Evolutionary conservation across 2,888 invertebrate genomes (phyloP).

Genomic region (Thysanoteuthis rhombus): DNA sequence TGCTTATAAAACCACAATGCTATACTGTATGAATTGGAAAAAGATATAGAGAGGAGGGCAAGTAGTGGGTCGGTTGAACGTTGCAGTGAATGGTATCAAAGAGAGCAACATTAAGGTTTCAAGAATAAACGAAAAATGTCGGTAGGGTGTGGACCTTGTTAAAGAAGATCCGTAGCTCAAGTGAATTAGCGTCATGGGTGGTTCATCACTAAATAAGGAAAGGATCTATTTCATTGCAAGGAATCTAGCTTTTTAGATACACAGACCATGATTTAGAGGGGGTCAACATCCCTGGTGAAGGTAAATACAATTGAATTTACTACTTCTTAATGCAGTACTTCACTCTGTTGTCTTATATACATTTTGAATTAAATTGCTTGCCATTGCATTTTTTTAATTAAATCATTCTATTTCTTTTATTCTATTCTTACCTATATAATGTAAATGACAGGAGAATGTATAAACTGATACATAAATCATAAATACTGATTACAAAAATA

Average conservation of each 20-base stretch:
- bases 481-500: too few relatives aligned
- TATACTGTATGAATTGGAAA: not conserved
- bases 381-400: too few relatives aligned
- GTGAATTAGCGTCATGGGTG: not conserved
- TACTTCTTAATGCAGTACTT: too few relatives aligned
- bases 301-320: too few relatives aligned
- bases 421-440: too few relatives aligned
- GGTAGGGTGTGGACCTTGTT: not conserved
- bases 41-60: not conserved
- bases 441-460: too few relatives aligned
- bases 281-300: too few relatives aligned
- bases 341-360: too few relatives aligned
- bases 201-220: not conserved
- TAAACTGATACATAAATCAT: too few relatives aligned
- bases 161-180: not conserved
- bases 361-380: too few relatives aligned
- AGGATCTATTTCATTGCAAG: not conserved
- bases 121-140: not conserved
- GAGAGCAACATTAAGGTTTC: not conserved
- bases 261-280: too few relatives aligned
- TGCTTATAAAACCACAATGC: not conserved
- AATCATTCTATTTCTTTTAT: too few relatives aligned
- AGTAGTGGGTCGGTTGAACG: not conserved
- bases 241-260: not conserved
- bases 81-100: not conserved